phyloP scores from a whole-genome alignment of 53 echinoderm and acorn worm species.

The Luidia sarsii region DNA sequence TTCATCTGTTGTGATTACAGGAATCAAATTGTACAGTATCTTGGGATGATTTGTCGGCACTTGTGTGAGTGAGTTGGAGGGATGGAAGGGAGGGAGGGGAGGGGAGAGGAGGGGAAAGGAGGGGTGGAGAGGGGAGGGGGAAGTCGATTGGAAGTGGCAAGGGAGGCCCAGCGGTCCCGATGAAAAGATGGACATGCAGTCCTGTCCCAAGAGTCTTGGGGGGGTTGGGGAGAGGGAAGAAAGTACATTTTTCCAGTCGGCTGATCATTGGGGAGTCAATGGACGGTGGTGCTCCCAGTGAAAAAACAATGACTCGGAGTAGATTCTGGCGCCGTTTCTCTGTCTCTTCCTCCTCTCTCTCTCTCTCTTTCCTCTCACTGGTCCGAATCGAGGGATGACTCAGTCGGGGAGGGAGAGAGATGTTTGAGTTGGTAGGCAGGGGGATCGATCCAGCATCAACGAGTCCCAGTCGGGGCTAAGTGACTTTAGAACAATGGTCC shows the following conservation, averaged over 20 bases:
- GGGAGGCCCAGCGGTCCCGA: not conserved
- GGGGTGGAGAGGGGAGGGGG: not conserved
- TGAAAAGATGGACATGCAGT: slow-evolving; percentile 6
- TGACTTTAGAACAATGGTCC: too few species aligned
- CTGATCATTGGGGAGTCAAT: slow-evolving; percentile 14
- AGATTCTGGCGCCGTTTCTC: slow-evolving; percentile 6
- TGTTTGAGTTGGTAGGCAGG: too few species aligned
- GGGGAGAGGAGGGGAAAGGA: not conserved
- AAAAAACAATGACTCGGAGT: not conserved
- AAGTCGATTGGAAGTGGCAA: too few species aligned
- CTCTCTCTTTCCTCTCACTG: too few species aligned
- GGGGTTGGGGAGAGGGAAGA: too few species aligned
- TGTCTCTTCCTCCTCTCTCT: too few species aligned
- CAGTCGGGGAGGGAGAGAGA: not conserved
- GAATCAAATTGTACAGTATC: slow-evolving; percentile 49
- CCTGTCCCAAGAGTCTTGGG: slow-evolving; percentile 13
- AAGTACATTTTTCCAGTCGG: slow-evolving; percentile 2
- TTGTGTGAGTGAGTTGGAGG: slow-evolving; percentile 26
- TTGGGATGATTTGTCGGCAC: slow-evolving; percentile 25
- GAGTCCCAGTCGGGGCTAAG: too few species aligned
- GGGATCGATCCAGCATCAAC: too few species aligned
- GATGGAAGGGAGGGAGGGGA: not conserved
- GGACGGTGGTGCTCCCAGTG: not conserved
- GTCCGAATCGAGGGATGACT: slow-evolving; percentile 21
- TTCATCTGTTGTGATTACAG: slow-evolving; percentile 50